Base-by-base conservation (phyloP, 2,888 invertebrate species). In the Cephus nigrinus region DNA sequence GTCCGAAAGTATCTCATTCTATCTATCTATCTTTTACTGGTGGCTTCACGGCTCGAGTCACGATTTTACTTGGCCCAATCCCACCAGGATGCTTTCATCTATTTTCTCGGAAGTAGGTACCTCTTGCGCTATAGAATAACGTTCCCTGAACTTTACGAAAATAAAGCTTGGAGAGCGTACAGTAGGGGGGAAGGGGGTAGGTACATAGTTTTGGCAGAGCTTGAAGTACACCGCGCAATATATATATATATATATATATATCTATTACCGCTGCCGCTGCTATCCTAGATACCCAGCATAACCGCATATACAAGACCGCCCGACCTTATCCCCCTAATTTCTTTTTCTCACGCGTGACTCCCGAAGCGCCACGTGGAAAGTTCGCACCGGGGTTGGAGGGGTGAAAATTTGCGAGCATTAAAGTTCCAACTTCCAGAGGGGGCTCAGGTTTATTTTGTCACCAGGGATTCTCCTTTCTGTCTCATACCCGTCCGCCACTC, bases 401-500 rank as follows among this genome's bases (percentile, higher is more conserved):
- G 9, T 55, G 55, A 55, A 55, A 55, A 31, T 33, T 71, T 15
- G 31, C 31, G 71, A 71, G 71, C 31, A 31, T 71, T 71, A 71
- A 71, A 71, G 71, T 71, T 71, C 12, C 32, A n/a, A 71, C 30
- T 71, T 33, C 31, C 71, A 32, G 30, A 2, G 71, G 55, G 31
- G 31, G 1, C 71, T 12, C 71, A 31, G 5, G 71, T 71, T 33
- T 31, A 71, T 31, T 40, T 76, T 68, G 35, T 36, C 75, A 35
- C 73, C 68, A n/a, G 34, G n/a, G 72, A 30, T 23, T 36, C 32
- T 12, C 40, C 55, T 36, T 15, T 74, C 68, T 36, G 30, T 76
- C 55, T 76, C 55, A 35, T 31, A 31, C 30, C 71, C 71, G 31
- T 74, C 76, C n/a, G 34, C 33, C 36, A 35, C 75, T 35, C 33